These are phyloP conservation scores for Apodemia duryi DNA, from an alignment of 2,888 invertebrate genomes.

Conservation along the genomic window DNA sequence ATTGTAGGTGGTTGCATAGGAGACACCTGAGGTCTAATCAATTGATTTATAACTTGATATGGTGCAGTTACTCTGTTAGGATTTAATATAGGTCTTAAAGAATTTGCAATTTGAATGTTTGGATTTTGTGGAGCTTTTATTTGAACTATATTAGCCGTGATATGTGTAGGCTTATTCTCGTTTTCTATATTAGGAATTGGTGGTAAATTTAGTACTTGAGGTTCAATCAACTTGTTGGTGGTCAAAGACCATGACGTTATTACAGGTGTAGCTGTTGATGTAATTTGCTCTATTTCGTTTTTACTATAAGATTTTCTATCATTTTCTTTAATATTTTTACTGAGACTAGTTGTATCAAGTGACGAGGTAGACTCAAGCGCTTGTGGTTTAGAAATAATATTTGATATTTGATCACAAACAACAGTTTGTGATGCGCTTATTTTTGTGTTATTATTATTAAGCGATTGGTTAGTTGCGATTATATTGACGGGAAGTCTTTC, in stretches of 20 bases:
- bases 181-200: conserved; percentile 45
- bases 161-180: conserved; percentile 58
- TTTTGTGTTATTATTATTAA: conserved; percentile 41
- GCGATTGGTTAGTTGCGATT: conserved; percentile 52
- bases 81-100: conserved; percentile 54
- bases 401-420: conserved; percentile 39
- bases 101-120: conserved; percentile 45
- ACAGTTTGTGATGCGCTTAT: conserved; percentile 55
- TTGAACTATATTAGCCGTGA: conserved; percentile 66
- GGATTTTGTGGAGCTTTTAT: conserved; percentile 56
- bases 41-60: conserved; percentile 68
- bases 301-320: conserved; percentile 55
- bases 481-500: conserved; percentile 62
- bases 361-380: conserved; percentile 35
- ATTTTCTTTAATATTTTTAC: conserved; percentile 43
- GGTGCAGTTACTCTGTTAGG: conserved; percentile 56
- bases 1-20: conserved; percentile 83
- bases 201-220: conserved; percentile 56
- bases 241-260: conserved; percentile 79
- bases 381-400: conserved; percentile 71
- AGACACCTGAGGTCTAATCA: conserved; percentile 57
- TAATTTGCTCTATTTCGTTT: conserved; percentile 53
- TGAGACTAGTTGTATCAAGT: conserved; percentile 56
- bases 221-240: conserved; percentile 67
- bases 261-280: conserved; percentile 70